Conservation (phyloP, 2,888 invertebrate species). For the Rhabditophanes sp. region DNA sequence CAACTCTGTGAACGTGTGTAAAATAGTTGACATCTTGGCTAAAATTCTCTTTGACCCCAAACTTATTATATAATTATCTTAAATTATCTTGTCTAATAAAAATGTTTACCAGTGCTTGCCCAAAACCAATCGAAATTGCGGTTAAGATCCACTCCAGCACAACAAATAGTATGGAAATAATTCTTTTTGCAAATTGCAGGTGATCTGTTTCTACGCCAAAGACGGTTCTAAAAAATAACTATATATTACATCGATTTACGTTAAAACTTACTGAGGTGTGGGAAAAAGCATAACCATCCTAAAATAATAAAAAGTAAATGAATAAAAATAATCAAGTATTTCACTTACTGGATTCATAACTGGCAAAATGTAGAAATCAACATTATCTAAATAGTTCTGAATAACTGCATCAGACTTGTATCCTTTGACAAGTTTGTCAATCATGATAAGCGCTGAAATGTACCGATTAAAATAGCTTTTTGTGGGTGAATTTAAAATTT, state of each 20-base stretch:
- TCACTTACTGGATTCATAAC: too few species aligned
- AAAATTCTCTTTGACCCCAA: too few species aligned
- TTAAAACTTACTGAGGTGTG: conserved; percentile 15
- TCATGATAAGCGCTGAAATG: conserved; percentile 30
- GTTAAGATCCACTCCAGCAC: conserved; percentile 40
- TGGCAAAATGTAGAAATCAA: conserved; percentile 41
- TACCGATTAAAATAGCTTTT: too few species aligned
- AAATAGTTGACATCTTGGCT: too few species aligned
- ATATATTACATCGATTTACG: not conserved
- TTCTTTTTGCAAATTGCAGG: conserved; percentile 31
- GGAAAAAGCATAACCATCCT: conserved; percentile 40
- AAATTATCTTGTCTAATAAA: too few species aligned
- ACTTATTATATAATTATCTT: not conserved
- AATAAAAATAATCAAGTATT: too few species aligned
- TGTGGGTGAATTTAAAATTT: too few species aligned
- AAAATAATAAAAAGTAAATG: conserved; percentile 20
- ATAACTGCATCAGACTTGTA: conserved; percentile 14
- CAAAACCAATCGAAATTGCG: conserved; percentile 43
- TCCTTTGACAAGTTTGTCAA: conserved; percentile 15
- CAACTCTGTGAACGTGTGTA: not conserved
- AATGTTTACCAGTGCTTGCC: too few species aligned
- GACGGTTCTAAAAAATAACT: conserved; percentile 27
- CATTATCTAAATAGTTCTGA: conserved; percentile 26
- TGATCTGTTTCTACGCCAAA: conserved; percentile 44
- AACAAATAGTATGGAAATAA: conserved; percentile 32